Base-by-base conservation (phyloP, 2,797 vertebrate species). In the Aplochiton taeniatus region DNA sequence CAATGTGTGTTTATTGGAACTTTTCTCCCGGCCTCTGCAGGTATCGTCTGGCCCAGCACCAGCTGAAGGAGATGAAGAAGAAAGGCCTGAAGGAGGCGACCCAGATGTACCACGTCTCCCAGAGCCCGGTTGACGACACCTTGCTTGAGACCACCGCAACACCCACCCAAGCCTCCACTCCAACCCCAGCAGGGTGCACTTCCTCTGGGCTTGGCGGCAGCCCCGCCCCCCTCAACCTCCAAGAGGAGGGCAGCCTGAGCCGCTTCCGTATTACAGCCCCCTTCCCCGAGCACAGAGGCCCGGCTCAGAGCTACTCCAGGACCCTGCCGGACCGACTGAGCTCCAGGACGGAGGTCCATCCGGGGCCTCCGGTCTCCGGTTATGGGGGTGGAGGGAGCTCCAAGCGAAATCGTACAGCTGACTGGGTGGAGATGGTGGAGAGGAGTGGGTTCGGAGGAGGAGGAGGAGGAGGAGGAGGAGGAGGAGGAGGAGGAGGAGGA, bases 31-130 rank as follows among this genome's bases (percentile, higher is more conserved):
- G 31, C 72, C 54, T 69, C 4, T 57, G 13, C 14, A 90, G 90
- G 68, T 99, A 99, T 75, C 95, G 94, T 7, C 82, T 99, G 20
- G 97, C 97, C 45, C 98, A 99, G 77, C 95, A 97, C 79, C 98
- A 98, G 86, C 72, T 99, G 69, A 99, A 98, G 65, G 96, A 98
- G 82, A 99, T 99, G 98, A 98, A 98, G 83, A 98, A 94, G 87
- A 94, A 93, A 56, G 98, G 96, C 0, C 85, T 98, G 68, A 98
- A 90, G 0, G 96, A 99, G 76, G 93, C 95, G 61, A 98, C 95
- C 12, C 95, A 95, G 67, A 83, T 98, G 55, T 98, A 99, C 82
- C 97, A 97, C 0, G 96, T 98, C 44, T 98, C 97, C 56, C 96
- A 95, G 75, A 97, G 94, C 65, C 96, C 96, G 5, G 92, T 96